These are phyloP conservation scores for Agonum fuliginosum DNA, from an alignment of 2,888 invertebrate genomes.

Conservation along the genomic window DNA sequence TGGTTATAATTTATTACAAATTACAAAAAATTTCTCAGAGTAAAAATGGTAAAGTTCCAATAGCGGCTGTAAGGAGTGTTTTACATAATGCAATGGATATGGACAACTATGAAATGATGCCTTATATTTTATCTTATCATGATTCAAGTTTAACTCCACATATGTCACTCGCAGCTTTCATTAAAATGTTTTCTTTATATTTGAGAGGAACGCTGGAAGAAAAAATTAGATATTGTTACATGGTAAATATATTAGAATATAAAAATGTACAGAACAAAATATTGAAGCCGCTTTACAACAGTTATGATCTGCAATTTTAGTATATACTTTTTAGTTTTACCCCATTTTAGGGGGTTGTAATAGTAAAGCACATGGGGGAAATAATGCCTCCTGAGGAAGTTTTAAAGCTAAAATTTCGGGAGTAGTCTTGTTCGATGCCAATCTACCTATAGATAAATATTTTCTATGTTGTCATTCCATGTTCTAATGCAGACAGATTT, in stretches of 20 bases:
- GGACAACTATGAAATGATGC: conserved; percentile 82
- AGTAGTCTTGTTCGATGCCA: no score
- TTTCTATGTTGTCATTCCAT: no score
- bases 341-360: no score
- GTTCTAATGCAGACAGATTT: no score
- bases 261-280: no score
- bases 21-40: conserved; percentile 63
- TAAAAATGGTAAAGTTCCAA: not conserved
- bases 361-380: no score
- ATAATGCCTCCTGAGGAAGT: no score
- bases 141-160: conserved; percentile 74
- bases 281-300: no score
- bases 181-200: conserved; percentile 80
- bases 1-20: conserved; percentile 75
- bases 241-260: conserved; percentile 1
- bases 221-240: conserved; percentile 72
- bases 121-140: conserved; percentile 78
- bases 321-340: no score
- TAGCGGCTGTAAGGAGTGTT: conserved; percentile 70
- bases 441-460: no score
- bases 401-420: no score
- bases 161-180: conserved; percentile 75
- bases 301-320: no score
- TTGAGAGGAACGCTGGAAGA: conserved; percentile 82
- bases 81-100: conserved; percentile 81